Conservation (phyloP, 2,797 vertebrate species). For the Pipistrellus pipistrellus region DNA sequence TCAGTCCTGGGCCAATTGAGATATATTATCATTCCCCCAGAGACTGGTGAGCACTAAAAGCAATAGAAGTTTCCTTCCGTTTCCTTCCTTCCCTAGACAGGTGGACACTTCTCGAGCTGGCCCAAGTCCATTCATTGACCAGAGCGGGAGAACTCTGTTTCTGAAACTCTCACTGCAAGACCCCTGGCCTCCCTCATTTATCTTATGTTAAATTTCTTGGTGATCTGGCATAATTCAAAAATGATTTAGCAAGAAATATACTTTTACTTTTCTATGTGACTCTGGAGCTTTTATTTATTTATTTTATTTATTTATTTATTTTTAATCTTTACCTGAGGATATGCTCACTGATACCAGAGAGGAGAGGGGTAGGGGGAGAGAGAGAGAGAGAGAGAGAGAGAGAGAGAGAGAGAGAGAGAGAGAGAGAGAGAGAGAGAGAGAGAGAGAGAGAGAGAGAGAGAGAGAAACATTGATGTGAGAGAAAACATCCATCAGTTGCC, state of each 20-base stretch:
- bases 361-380: not conserved
- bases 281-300: not conserved
- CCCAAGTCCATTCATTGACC: not conserved
- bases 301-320: too few relatives aligned
- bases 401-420: not conserved
- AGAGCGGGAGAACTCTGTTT: not conserved
- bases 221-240: slow-evolving; percentile 43
- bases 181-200: not conserved
- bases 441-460: not conserved
- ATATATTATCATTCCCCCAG: not conserved
- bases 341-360: not conserved
- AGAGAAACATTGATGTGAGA: not conserved
- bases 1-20: not conserved
- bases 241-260: slow-evolving; percentile 29
- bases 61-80: not conserved
- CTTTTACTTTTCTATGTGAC: not conserved
- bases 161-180: not conserved
- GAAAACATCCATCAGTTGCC: not conserved
- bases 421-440: not conserved
- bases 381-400: too few relatives aligned
- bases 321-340: not conserved
- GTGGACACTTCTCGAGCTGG: rapidly evolving
- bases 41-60: not conserved
- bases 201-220: not conserved
- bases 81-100: not conserved